A percentile compares a stretch with the other conserved stretches of the same genome.
Evolutionary conservation across 2,113 vertebrate species (phyloP).

Genomic region (Zingel zingel): DNA sequence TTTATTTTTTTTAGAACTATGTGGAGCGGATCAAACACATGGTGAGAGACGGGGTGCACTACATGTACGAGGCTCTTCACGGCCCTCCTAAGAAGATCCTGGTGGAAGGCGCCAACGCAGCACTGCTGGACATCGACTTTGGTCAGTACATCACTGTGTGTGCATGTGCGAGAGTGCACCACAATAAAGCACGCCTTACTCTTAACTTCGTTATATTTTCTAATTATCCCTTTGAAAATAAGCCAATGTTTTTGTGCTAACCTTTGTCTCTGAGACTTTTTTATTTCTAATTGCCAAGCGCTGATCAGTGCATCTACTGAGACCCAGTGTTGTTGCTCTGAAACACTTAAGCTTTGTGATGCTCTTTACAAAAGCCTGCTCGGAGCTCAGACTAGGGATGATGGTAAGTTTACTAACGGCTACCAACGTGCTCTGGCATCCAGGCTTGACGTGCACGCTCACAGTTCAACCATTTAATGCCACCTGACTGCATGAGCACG

Average conservation of each 20-base stretch:
- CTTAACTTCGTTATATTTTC: slow-evolving; percentile 3
- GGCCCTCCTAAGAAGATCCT: slow-evolving; percentile 95
- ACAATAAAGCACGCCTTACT: neutral
- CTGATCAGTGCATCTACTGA: slow-evolving; percentile 11
- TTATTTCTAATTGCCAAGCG: slow-evolving; percentile 19
- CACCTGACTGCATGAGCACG: slow-evolving; percentile 70
- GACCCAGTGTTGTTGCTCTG: slow-evolving; percentile 23
- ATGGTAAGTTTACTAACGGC: slow-evolving; percentile 62
- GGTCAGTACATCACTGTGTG: slow-evolving; percentile 83
- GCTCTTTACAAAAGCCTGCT: slow-evolving; percentile 66
- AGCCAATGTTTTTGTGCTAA: neutral
- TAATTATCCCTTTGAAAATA: neutral
- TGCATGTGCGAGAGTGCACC: neutral
- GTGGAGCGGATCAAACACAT: slow-evolving; percentile 94
- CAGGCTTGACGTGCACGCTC: slow-evolving; percentile 49
- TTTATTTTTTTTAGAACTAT: slow-evolving; percentile 86
- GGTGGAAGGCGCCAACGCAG: slow-evolving; percentile 98
- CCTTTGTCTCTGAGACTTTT: neutral
- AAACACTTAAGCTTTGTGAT: slow-evolving; percentile 57
- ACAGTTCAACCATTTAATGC: slow-evolving; percentile 27
- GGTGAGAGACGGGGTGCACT: slow-evolving; percentile 97
- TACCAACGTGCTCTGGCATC: slow-evolving; percentile 22
- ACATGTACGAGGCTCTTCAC: slow-evolving; percentile 95
- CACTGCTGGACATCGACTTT: slow-evolving; percentile 97
- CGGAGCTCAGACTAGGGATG: slow-evolving; percentile 46